phyloP scores from a whole-genome alignment of 2,113 vertebrate species.

The Ivindomyrus marchei region DNA sequence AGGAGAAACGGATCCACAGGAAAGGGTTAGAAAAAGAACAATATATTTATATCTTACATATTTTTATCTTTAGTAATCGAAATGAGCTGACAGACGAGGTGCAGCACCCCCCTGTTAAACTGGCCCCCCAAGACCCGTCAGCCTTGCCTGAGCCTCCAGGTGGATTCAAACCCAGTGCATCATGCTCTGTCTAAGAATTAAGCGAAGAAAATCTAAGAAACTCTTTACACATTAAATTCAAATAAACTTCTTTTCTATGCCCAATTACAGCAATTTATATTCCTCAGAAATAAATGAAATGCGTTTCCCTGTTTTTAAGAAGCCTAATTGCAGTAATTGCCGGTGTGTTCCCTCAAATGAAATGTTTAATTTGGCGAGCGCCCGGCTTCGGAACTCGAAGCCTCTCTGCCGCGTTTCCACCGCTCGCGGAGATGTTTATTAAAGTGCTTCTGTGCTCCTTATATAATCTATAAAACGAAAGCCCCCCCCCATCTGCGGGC shows the following conservation, averaged over 20 bases:
- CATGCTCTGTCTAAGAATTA: background rate
- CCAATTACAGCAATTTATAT: background rate
- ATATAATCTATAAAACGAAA: background rate
- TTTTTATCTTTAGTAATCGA: background rate
- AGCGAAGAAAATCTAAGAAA: background rate
- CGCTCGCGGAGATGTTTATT: background rate
- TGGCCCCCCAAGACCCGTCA: background rate
- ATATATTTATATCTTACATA: background rate
- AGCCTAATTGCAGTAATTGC: slow-evolving; percentile 4
- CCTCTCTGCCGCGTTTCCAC: background rate
- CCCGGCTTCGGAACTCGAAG: background rate
- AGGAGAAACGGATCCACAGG: background rate
- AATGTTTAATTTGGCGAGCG: background rate
- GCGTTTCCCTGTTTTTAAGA: background rate
- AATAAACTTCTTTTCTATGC: background rate
- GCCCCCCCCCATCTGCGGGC: background rate
- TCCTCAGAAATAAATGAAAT: background rate
- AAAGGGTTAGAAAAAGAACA: background rate
- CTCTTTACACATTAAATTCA: background rate
- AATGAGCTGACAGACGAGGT: background rate
- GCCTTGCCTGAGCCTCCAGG: background rate
- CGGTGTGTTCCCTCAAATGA: background rate
- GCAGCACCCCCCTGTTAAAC: background rate
- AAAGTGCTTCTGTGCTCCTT: background rate
- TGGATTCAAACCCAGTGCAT: background rate